phyloP scores from a whole-genome alignment of 2,113 vertebrate genomes.

The Chloroceryle aenea region DNA sequence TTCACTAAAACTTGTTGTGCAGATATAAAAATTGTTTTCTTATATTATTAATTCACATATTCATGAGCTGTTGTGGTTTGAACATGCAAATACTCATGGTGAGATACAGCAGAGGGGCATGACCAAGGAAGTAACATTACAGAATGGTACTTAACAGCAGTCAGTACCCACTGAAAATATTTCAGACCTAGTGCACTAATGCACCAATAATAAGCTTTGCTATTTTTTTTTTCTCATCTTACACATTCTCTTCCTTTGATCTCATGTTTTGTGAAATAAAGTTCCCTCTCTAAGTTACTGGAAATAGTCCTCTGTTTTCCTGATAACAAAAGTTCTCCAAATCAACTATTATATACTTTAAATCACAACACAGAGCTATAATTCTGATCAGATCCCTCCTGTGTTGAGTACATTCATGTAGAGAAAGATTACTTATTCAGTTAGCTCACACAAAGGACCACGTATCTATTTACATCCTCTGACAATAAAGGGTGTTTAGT shows the following conservation, averaged over 20 bases:
- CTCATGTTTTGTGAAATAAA: not conserved
- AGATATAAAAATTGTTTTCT: not conserved
- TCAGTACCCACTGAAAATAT: not conserved
- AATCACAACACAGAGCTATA: not conserved
- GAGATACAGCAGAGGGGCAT: rapidly evolving
- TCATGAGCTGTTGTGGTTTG: not conserved
- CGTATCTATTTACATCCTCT: not conserved
- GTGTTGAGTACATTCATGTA: not conserved
- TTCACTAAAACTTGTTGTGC: not conserved
- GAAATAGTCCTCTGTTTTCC: not conserved
- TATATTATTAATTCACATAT: not conserved
- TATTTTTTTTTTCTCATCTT: not conserved
- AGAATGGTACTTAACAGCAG: not conserved
- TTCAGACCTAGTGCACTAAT: not conserved
- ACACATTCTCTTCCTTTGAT: not conserved
- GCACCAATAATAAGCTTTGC: not conserved
- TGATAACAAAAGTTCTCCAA: not conserved
- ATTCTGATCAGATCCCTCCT: not conserved
- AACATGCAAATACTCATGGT: not conserved
- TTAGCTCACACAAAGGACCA: not conserved
- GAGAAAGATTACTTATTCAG: not conserved
- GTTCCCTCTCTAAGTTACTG: not conserved
- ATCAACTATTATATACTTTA: not conserved
- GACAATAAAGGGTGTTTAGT: not conserved
- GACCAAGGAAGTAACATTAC: not conserved